Evolutionary conservation across 2,888 invertebrate species (phyloP).

Genomic region (Drosophila mimica): DNA sequence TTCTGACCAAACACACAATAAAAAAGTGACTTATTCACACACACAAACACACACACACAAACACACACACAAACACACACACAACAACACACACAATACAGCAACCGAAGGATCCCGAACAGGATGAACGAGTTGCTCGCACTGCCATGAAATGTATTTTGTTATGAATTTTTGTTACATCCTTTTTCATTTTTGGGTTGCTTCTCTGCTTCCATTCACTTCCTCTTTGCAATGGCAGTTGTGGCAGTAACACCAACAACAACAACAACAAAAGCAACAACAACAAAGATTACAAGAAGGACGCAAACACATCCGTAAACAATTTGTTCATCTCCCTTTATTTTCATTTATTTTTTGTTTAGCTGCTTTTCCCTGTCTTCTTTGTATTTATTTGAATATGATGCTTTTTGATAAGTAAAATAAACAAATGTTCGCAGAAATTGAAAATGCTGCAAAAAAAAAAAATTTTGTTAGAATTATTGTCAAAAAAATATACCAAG

Average conservation of each 20-base stretch:
- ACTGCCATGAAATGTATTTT: constrained; percentile 76
- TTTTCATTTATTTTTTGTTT: constrained; percentile 30
- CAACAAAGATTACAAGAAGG: constrained; percentile 62
- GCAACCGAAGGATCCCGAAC: constrained; percentile 41
- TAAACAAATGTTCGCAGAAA: constrained; percentile 71
- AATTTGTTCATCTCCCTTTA: constrained; percentile 73
- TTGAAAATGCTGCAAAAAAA: constrained; percentile 59
- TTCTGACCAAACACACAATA: constrained; percentile 47
- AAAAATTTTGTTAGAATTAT: constrained; percentile 18
- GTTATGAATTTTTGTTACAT: constrained; percentile 76
- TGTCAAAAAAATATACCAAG: constrained; percentile 6
- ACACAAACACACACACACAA: constrained; percentile 12
- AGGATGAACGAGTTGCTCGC: constrained; percentile 64
- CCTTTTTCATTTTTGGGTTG: constrained; percentile 57
- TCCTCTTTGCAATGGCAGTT: constrained; percentile 45
- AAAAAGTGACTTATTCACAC: constrained; percentile 28
- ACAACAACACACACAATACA: constrained; percentile 14
- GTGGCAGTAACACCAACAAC: constrained; percentile 18
- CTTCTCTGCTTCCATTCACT: constrained; percentile 38
- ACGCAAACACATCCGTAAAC: constrained; percentile 80
- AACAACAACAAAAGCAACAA: constrained; percentile 22
- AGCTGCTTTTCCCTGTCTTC: constrained; percentile 44
- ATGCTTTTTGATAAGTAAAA: constrained; percentile 69
- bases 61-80: constrained; percentile 26
- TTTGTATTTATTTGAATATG: constrained; percentile 65